Evolutionary conservation across 2,797 vertebrate species (phyloP).

Genomic region (Trachurus trachurus): DNA sequence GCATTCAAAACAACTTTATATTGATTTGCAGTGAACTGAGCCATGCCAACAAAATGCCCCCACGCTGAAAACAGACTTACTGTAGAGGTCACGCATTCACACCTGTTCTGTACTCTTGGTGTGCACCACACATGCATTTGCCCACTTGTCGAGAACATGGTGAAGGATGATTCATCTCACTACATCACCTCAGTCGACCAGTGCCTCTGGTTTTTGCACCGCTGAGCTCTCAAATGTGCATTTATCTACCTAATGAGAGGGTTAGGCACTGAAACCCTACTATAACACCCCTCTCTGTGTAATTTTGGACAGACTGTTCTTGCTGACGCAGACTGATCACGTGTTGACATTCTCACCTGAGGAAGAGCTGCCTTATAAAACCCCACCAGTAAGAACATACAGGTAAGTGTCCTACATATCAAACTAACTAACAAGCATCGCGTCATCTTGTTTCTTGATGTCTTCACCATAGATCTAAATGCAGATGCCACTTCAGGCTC

Average conservation of each 20-base stretch:
- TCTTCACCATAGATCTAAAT: background rate
- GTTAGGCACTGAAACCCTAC: background rate
- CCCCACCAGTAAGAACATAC: too few relatives aligned
- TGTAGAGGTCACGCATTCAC: background rate
- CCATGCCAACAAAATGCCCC: background rate
- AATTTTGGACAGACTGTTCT: background rate
- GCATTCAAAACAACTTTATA: background rate
- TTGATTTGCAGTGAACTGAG: background rate
- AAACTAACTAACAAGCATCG: too few relatives aligned
- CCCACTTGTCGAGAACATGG: background rate
- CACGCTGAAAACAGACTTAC: background rate
- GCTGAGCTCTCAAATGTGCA: background rate
- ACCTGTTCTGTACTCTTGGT: background rate
- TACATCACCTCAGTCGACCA: background rate
- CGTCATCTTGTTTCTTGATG: background rate
- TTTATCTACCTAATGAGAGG: background rate
- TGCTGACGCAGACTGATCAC: background rate
- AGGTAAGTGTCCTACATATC: too few relatives aligned
- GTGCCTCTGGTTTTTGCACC: background rate
- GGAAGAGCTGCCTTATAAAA: background rate
- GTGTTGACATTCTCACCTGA: background rate
- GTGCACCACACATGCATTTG: background rate
- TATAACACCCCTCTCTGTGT: background rate
- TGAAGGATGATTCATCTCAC: background rate
- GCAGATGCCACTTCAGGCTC: background rate